Base-by-base conservation (phyloP, 1,140 invertebrate genomes). In the Doryteuthis pealeii region DNA sequence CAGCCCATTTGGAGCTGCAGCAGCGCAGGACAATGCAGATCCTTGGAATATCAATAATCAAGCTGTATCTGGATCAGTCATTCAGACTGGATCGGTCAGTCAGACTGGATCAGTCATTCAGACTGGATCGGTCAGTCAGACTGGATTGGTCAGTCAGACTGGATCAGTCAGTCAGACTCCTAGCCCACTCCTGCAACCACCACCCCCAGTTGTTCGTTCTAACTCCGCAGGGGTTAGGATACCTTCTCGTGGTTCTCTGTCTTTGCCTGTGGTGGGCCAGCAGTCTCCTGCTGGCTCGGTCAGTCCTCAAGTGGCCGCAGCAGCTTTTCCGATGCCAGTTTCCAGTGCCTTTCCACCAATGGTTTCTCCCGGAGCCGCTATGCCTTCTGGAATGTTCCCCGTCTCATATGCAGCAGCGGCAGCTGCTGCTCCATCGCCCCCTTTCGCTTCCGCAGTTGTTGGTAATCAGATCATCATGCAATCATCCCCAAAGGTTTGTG, bases 101-200 rank as follows among this genome's bases (percentile, higher is more conserved):
- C 35, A 40, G 35, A 40, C 10, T 40, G 72, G 77, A 62, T 75
- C 80, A 54, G 69, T 74, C 18, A 72, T 78, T 33, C 71, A 69
- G 14, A 62, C 35, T 40, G 35, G 4, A 40, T 3, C 10, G 35
- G 10, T 10, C 35, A 10, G 35, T 10, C 35, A 40, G 35, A 40
- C 10, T 40, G 35, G 4, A 40, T 3, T 40, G 35, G 10, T 10
- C 35, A 10, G 35, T 10, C 35, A 40, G 35, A 40, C 35, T 40
- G 35, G 4, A 40, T 3, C 10, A 10, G 10, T 10, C 35, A 10
- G 35, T 10, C 35, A 40, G 35, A 40, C 10, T 40, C 10, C 35
- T 40, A 40, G 35, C 35, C 35, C 35, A 3, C 35, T 40, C 35
- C 35, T 40, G 35, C 35, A 40, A 40, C 35, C 35, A 40, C 35